Evolutionary conservation across 2,113 vertebrate genomes (phyloP).

Genomic region (Lycaon pictus): DNA sequence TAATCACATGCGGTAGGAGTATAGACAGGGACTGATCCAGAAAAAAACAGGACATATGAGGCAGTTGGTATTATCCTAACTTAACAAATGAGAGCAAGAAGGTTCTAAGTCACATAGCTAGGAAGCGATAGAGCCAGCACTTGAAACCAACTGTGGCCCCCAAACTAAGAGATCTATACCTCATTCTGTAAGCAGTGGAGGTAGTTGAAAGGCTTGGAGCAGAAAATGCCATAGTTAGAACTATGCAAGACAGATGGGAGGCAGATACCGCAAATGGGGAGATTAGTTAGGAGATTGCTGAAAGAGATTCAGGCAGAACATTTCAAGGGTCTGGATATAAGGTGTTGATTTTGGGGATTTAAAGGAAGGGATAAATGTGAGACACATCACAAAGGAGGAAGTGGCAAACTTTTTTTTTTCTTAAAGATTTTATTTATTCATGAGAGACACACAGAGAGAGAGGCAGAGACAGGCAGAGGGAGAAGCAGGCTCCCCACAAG

Average conservation of each 20-base stretch:
- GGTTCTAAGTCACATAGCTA: neutral
- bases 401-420: neutral
- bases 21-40: conserved; percentile 9
- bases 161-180: neutral
- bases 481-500: too few species aligned
- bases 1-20: neutral
- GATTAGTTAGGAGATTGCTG: conserved; percentile 17
- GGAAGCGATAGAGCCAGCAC: neutral
- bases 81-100: conserved; percentile 50
- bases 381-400: conserved; percentile 26
- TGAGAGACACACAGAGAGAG: too few species aligned
- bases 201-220: neutral
- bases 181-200: neutral
- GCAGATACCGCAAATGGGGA: neutral
- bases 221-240: neutral
- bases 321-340: neutral
- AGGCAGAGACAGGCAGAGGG: too few species aligned
- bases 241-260: neutral
- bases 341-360: conserved; percentile 3
- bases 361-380: conserved; percentile 41
- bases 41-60: neutral
- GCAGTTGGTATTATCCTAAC: neutral
- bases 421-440: too few species aligned
- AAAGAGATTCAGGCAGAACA: neutral
- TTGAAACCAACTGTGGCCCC: conserved; percentile 2